A percentile compares a stretch with the other conserved stretches of the same genome.
Evolutionary conservation across 2,888 invertebrate genomes (phyloP).

Genomic region (Meliscaeva auricollis): DNA sequence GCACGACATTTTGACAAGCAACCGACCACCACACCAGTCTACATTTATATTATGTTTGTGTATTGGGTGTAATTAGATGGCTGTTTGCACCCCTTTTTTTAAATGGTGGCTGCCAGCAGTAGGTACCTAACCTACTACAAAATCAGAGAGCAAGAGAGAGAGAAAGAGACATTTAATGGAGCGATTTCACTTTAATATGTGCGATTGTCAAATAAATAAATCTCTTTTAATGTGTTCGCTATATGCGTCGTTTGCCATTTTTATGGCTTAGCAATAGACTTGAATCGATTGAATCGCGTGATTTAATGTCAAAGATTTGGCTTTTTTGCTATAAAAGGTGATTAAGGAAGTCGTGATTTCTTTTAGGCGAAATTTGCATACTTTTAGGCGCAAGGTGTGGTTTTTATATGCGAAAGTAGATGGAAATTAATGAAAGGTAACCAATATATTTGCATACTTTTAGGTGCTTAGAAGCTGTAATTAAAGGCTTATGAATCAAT

Average conservation of each 20-base stretch:
- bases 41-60: no score
- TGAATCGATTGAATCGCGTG: slow-evolving; percentile 33
- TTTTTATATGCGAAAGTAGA: neutral
- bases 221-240: slow-evolving; percentile 64
- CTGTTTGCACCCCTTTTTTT: slow-evolving; percentile 61
- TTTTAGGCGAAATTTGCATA: slow-evolving; percentile 17
- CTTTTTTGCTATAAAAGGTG: neutral
- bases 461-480: slow-evolving; percentile 1
- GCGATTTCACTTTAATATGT: slow-evolving; percentile 61
- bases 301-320: slow-evolving; percentile 38
- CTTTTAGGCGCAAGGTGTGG: slow-evolving; percentile 20
- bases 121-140: no score
- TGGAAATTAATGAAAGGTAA: slow-evolving; percentile 1
- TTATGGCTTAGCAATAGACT: slow-evolving; percentile 42
- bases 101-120: slow-evolving; percentile 33
- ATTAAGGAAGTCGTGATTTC: slow-evolving; percentile 31
- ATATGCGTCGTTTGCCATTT: slow-evolving; percentile 29
- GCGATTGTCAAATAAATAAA: slow-evolving; percentile 56
- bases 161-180: slow-evolving; percentile 56
- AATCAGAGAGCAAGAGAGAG: neutral
- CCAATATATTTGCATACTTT: slow-evolving; percentile 1
- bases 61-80: slow-evolving; percentile 65
- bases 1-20: slow-evolving; percentile 36
- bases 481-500: neutral
- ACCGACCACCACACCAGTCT: no score